Evolutionary conservation across 2,888 invertebrate genomes (phyloP).

Genomic region (Microplitis manilae): DNA sequence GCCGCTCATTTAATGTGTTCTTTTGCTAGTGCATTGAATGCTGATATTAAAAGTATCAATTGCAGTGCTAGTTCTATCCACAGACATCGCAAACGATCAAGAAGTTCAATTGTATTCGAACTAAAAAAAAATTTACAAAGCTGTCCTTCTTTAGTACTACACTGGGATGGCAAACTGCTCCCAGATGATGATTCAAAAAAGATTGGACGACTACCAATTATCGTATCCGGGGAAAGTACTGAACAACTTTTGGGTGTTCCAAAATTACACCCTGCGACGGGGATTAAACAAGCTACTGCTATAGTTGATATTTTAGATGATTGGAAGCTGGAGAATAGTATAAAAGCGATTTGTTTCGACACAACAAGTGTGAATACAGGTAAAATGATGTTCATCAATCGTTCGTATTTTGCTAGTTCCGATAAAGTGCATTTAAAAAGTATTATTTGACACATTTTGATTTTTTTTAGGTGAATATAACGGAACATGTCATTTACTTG

Average conservation of each 20-base stretch:
- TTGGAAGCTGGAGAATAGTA: neutral
- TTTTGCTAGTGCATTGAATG: neutral
- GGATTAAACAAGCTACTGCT: conserved; percentile 7
- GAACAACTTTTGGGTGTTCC: conserved; percentile 23
- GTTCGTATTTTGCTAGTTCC: neutral
- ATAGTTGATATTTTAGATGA: conserved; percentile 1
- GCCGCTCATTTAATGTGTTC: neutral
- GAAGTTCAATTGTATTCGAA: conserved; percentile 20
- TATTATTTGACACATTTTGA: too few species aligned
- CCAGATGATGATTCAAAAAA: conserved; percentile 3
- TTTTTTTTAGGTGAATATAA: neutral
- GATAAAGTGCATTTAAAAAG: too few species aligned
- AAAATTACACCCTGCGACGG: neutral
- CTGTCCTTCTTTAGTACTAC: neutral
- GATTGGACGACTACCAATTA: conserved; percentile 14
- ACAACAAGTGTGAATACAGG: conserved; percentile 7
- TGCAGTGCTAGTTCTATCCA: conserved; percentile 1
- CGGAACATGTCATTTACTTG: neutral
- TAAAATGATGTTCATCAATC: neutral
- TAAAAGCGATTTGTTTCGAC: neutral
- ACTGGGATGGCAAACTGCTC: conserved; percentile 27
- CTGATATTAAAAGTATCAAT: conserved; percentile 25
- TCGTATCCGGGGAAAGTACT: neutral
- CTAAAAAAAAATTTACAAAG: too few species aligned
- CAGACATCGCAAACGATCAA: conserved; percentile 31